These are phyloP conservation scores for Orthonychiurus folsomi DNA, from an alignment of 2,888 invertebrate species.

Conservation along the genomic window DNA sequence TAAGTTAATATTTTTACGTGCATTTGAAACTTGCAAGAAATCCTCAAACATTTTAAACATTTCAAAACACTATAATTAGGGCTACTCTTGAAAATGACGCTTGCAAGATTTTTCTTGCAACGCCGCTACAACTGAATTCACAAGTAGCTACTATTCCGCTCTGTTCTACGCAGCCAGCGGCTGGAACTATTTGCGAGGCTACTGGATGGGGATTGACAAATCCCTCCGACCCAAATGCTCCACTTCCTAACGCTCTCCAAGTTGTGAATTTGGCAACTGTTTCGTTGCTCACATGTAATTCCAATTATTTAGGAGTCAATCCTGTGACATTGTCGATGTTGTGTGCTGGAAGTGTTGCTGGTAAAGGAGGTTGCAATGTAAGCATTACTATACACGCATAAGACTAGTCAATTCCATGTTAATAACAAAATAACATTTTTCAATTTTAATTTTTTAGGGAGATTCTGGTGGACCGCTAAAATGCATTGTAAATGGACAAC, in stretches of 20 bases:
- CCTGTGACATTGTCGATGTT: background rate
- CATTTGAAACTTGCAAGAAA: background rate
- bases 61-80: no score
- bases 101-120: background rate
- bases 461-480: background rate
- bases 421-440: no score
- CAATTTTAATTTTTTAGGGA: background rate
- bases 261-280: background rate
- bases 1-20: background rate
- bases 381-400: background rate
- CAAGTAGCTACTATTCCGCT: background rate
- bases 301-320: background rate
- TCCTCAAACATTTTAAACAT: background rate
- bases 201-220: background rate
- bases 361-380: background rate
- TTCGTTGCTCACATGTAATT: background rate
- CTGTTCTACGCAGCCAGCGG: background rate
- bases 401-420: background rate
- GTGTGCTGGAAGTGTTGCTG: background rate
- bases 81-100: no score
- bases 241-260: no score
- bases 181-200: background rate
- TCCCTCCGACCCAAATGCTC: background rate
- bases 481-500: background rate
- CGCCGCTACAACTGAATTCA: background rate